Evolutionary conservation across 2,888 invertebrate species (phyloP).

Genomic region (Scaptomyza parva): DNA sequence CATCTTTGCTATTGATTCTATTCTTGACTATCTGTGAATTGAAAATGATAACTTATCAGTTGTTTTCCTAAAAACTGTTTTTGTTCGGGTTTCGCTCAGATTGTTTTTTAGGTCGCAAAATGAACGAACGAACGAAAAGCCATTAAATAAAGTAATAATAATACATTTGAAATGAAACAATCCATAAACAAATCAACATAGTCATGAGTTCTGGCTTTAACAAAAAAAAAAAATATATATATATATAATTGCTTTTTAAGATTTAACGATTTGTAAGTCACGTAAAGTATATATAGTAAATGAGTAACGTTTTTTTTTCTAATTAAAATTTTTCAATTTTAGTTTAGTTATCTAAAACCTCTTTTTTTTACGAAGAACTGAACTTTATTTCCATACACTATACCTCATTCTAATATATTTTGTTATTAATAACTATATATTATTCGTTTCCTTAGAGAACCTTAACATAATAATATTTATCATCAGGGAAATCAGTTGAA

Average conservation of each 20-base stretch:
- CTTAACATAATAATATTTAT: too few species aligned
- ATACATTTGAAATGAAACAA: not conserved
- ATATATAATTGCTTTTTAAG: not conserved
- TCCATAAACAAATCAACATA: not conserved
- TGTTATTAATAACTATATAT: too few species aligned
- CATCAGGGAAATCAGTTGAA: too few species aligned
- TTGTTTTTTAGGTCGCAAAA: slow-evolving; percentile 11
- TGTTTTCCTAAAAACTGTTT: not conserved
- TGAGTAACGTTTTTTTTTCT: not conserved
- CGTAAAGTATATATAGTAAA: not conserved
- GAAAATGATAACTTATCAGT: slow-evolving; percentile 24
- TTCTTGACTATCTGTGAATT: slow-evolving; percentile 13
- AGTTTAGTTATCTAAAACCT: too few species aligned
- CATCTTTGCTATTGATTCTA: slow-evolving; percentile 14
- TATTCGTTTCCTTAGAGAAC: too few species aligned
- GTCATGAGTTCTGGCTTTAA: not conserved
- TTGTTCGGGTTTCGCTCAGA: not conserved
- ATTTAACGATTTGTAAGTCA: not conserved
- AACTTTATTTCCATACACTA: too few species aligned
- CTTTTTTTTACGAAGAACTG: too few species aligned
- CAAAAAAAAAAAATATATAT: not conserved
- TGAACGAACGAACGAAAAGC: too few species aligned
- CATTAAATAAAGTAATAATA: not conserved
- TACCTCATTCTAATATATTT: too few species aligned
- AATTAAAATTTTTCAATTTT: not conserved